Evolutionary conservation across 2,797 vertebrate genomes (phyloP).

Genomic region (Perodicticus potto): DNA sequence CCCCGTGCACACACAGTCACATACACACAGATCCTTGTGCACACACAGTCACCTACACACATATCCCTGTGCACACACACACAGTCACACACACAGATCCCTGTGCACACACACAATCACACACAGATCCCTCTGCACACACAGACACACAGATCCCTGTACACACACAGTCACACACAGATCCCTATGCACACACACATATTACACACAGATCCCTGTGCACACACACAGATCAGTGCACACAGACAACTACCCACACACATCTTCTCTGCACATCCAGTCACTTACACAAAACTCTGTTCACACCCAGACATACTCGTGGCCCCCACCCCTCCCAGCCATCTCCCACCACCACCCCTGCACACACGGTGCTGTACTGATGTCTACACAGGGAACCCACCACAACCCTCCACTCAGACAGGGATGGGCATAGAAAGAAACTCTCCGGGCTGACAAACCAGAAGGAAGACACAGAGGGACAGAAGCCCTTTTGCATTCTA

Average conservation of each 20-base stretch:
- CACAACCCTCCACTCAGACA: not conserved
- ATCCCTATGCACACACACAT: not conserved
- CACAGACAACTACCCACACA: rapidly evolving
- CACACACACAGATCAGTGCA: not conserved
- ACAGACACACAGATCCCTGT: not conserved
- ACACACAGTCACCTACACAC: too few species aligned
- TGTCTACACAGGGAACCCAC: not conserved
- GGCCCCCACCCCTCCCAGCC: too few species aligned
- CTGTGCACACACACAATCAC: not conserved
- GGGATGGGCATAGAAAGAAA: not conserved
- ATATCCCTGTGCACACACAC: not conserved
- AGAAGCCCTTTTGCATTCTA: not conserved
- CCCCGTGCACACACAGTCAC: not conserved
- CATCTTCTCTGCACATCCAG: rapidly evolving
- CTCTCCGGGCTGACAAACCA: not conserved
- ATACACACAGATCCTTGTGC: not conserved
- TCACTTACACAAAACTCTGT: not conserved
- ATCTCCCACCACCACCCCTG: not conserved
- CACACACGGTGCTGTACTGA: not conserved
- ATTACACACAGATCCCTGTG: too few species aligned
- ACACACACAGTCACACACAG: not conserved
- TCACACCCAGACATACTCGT: not conserved
- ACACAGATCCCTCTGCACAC: not conserved
- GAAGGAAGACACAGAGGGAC: not conserved
- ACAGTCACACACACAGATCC: rapidly evolving